Conservation (phyloP, 64 coral and sea anemone genomes). For the Montipora sp. region DNA sequence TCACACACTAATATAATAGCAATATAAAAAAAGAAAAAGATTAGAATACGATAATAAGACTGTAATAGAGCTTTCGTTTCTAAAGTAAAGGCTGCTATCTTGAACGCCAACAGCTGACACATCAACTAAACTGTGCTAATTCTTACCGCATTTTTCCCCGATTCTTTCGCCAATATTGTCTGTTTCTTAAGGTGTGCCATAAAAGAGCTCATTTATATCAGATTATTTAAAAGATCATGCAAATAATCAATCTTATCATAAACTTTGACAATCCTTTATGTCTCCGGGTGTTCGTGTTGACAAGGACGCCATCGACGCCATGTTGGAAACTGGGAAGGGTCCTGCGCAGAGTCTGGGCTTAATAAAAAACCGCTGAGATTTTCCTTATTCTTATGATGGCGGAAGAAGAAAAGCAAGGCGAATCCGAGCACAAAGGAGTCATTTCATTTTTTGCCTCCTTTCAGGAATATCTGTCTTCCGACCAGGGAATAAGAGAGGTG, state of each 20-base stretch:
- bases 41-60: too few species aligned
- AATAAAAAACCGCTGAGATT: neutral
- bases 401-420: neutral
- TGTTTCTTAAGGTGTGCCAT: slow-evolving; percentile 32
- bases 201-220: neutral
- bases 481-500: slow-evolving; percentile 93
- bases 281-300: neutral
- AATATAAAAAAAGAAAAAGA: too few species aligned
- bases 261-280: neutral
- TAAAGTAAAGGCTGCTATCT: too few species aligned
- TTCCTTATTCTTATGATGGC: slow-evolving; percentile 34
- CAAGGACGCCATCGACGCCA: slow-evolving; percentile 16
- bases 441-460: slow-evolving; percentile 63
- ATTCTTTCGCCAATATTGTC: neutral
- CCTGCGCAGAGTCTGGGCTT: neutral
- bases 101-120: too few species aligned
- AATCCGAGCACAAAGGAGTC: neutral
- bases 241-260: neutral
- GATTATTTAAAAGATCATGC: neutral
- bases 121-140: too few species aligned
- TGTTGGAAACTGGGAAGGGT: neutral
- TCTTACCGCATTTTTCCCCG: slow-evolving; percentile 11
- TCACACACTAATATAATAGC: too few species aligned
- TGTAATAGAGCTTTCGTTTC: too few species aligned
- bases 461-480: slow-evolving; percentile 73